Evolutionary conservation across 2,797 vertebrate genomes (phyloP).

Genomic region (Cebuella pygmaea): DNA sequence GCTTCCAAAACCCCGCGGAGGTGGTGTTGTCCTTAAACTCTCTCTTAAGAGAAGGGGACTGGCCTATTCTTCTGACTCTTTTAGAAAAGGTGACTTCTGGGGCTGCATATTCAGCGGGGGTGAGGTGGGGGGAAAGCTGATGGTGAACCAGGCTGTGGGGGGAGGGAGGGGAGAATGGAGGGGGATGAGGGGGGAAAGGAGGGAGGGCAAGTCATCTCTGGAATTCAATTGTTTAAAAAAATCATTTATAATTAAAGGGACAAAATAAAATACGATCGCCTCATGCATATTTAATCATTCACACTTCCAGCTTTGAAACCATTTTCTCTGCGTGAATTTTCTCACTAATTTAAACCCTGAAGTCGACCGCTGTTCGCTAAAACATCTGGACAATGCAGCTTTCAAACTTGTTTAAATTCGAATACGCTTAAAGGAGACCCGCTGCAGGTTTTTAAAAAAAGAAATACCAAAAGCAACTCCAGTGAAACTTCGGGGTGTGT

Average conservation of each 20-base stretch:
- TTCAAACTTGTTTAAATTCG: constrained; percentile 65
- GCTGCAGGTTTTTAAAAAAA: neutral
- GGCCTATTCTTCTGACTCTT: constrained; percentile 64
- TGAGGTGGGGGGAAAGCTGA: neutral
- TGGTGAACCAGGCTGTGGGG: constrained; percentile 32
- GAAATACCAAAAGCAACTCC: neutral
- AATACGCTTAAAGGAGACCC: neutral
- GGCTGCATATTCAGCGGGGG: constrained; percentile 48
- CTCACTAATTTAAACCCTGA: constrained; percentile 61
- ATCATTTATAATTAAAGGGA: constrained; percentile 82
- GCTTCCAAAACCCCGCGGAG: constrained; percentile 60
- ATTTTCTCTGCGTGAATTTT: constrained; percentile 72
- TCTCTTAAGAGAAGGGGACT: constrained; percentile 37
- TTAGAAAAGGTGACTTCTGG: constrained; percentile 59
- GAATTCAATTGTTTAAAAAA: constrained; percentile 77
- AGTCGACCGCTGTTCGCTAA: neutral
- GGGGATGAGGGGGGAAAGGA: neutral
- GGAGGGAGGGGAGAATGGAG: neutral
- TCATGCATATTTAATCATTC: constrained; percentile 77
- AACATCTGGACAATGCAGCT: constrained; percentile 58
- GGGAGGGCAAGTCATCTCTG: constrained; percentile 57
- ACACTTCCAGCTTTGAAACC: constrained; percentile 69
- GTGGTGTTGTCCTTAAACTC: constrained; percentile 60
- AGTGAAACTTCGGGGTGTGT: neutral
- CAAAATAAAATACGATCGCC: constrained; percentile 80